Percentiles rank a stretch among this genome's conserved stretches.
phyloP scores from a whole-genome alignment of 1,140 invertebrate genomes.

The Solenopsis invicta region DNA sequence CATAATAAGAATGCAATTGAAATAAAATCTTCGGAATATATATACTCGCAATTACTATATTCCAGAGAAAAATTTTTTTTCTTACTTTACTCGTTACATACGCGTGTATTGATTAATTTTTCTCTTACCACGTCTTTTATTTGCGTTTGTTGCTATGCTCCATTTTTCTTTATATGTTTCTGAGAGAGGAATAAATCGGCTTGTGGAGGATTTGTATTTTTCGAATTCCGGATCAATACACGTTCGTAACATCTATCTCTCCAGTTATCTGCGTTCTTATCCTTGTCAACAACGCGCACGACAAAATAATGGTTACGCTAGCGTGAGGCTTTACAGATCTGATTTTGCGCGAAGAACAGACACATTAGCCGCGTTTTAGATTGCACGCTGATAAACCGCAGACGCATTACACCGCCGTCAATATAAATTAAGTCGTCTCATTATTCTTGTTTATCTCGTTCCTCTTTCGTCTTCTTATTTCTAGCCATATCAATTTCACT shows the following conservation, averaged over 20 bases:
- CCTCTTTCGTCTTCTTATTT: constrained; percentile 3
- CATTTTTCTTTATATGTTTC: constrained; percentile 9
- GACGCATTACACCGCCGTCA: constrained; percentile 11
- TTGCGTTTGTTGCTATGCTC: constrained; percentile 8
- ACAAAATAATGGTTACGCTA: not conserved
- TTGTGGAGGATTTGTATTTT: constrained; percentile 14
- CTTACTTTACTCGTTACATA: not conserved
- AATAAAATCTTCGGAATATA: not conserved
- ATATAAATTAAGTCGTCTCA: constrained; percentile 20
- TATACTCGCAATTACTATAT: not conserved
- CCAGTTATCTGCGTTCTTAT: not conserved
- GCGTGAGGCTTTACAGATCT: not conserved
- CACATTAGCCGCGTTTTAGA: constrained; percentile 18
- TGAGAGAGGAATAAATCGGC: not conserved
- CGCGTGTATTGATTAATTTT: constrained; percentile 16
- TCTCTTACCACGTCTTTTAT: not conserved
- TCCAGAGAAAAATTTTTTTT: not conserved
- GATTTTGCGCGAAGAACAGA: not conserved
- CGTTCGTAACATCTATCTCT: constrained; percentile 7
- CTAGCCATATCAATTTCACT: not conserved
- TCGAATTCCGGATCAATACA: not conserved
- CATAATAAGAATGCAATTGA: not conserved
- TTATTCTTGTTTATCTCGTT: constrained; percentile 44
- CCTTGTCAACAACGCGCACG: not conserved
- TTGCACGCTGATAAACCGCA: constrained; percentile 10